Conservation (phyloP, 2,888 invertebrate genomes). For the Pollenia labialis region DNA sequence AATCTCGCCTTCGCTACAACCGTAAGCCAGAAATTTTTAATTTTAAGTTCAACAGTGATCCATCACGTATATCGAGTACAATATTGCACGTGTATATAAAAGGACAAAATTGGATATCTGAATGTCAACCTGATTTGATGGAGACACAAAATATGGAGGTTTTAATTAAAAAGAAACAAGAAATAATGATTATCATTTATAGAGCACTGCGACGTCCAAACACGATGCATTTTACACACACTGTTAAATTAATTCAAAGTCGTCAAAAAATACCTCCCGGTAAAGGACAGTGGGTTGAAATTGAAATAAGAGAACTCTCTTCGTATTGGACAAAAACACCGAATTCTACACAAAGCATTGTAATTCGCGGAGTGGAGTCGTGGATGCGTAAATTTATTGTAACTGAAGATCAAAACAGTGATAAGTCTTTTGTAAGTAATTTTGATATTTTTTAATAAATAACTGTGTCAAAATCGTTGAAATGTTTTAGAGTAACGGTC, state of each 20-base stretch:
- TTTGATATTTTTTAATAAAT: too few species aligned
- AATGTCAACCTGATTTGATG: constrained; percentile 77
- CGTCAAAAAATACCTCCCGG: constrained; percentile 81
- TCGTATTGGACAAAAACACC: constrained; percentile 91
- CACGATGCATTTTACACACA: constrained; percentile 79
- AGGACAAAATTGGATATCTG: constrained; percentile 81
- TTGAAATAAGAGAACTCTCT: constrained; percentile 90
- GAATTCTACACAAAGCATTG: constrained; percentile 90
- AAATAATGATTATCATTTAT: constrained; percentile 80
- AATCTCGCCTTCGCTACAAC: constrained; percentile 80
- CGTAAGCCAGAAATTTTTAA: constrained; percentile 81
- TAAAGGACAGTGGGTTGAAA: constrained; percentile 87
- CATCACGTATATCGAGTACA: constrained; percentile 80
- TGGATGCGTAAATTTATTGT: constrained; percentile 84
- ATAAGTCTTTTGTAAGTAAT: constrained; percentile 84
- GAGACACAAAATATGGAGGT: constrained; percentile 66
- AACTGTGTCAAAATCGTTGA: not conserved
- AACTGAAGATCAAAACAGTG: constrained; percentile 51
- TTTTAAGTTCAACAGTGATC: constrained; percentile 80
- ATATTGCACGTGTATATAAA: constrained; percentile 82
- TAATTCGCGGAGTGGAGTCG: constrained; percentile 88
- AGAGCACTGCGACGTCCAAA: constrained; percentile 78
- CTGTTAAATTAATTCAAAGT: constrained; percentile 80
- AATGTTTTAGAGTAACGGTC: too few species aligned
- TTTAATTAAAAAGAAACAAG: constrained; percentile 73